Evolutionary conservation across 2,888 invertebrate species (phyloP), one percentile per base, ranked within the genome.

Genomic region (Uropetala carovei): DNA sequence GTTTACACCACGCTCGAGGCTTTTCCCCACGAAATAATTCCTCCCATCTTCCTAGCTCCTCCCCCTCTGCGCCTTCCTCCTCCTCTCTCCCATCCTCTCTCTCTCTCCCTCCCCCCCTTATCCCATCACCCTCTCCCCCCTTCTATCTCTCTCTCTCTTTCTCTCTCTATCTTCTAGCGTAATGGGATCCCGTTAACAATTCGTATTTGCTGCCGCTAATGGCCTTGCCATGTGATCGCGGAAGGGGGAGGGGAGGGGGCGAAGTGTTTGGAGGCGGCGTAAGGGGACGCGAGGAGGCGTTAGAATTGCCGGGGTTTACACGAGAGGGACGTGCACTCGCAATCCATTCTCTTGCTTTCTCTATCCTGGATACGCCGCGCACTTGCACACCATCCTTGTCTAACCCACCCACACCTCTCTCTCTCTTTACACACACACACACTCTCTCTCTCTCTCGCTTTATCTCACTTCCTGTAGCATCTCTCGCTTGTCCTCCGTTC

Each of bases 201-300:
- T 89, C 89, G 89, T 89, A 89, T 89, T 89, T 89, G 89, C 89
- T 43, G 57, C 86, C 64, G 43, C 89, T 89, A 89, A 89, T 89
- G 89, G 89, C 89, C 89, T 89, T 89, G 64, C 89, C 89, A 43
- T 89, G 89, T 89, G 89, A 89, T 89, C 64, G 89, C 43, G 68
- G 30, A n/a, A 43, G 75, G 75, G 68, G 30, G 16, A 43, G 75
- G 75, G 11, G 75, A 11, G 18, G n/a, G n/a, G 75, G 75, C n/a
- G 57, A 56, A 83, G 83, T 43, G 56, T 83, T 83, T 58, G 22
- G 84, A 58, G 16, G 64, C 30, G 83, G 18, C 14, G 60, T 60
- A 7, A 18, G 30, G 86, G 60, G 18, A 13, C 57, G 85, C 13
- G 14, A 59, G 60, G 60, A 59, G 89, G 64, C 64, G 30, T 56